Base-by-base conservation (phyloP, 2,888 invertebrate genomes). In the Oscheius myriophilus region DNA sequence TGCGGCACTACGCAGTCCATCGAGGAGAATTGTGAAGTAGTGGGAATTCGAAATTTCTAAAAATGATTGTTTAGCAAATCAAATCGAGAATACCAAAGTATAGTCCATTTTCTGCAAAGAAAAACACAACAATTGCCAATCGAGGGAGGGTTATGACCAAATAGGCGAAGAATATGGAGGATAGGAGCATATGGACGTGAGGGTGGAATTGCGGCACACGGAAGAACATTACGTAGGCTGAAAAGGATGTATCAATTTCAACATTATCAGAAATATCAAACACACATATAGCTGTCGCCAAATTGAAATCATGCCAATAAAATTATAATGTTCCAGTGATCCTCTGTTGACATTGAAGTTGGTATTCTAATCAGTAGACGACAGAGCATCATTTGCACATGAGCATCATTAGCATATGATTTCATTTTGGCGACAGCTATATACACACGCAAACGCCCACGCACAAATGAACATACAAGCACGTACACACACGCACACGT, bases 181-280 rank as follows among this genome's bases (percentile, higher is more conserved):
- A n/a, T 16, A 53, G n/a, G 26, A 66, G 49, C 25, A 51, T 16
- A 49, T 57, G 58, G 23, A 66, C 58, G 21, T 66, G 66, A 18
- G 45, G 43, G 33, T 66, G 66, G 25, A 66, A 66, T 25, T 57
- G 55, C 7, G 66, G 66, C 14, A 42, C 21, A 6, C 39, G 33
- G 9, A 45, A 14, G 51, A 66, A 58, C 21, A 66, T 66, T 1
- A 66, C 58, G 23, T 66, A 66, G 18, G 54, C 65, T 65, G 42
- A 39, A 64, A 18, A 41, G 51, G 9, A 9, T 21, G 11, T 3
- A n/a, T 39, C 2, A 49, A 49, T 4, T 18, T 49, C 3, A 6
- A 49, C 18, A 6, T 49, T 6, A 49, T 49, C 6, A 49, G n/a
- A 49, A 14, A 45, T 45, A 14, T 45, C 12, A 45, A 45, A 14